These are phyloP conservation scores for Drosophila bocqueti DNA, from an alignment of 1,140 invertebrate species.

Conservation along the genomic window DNA sequence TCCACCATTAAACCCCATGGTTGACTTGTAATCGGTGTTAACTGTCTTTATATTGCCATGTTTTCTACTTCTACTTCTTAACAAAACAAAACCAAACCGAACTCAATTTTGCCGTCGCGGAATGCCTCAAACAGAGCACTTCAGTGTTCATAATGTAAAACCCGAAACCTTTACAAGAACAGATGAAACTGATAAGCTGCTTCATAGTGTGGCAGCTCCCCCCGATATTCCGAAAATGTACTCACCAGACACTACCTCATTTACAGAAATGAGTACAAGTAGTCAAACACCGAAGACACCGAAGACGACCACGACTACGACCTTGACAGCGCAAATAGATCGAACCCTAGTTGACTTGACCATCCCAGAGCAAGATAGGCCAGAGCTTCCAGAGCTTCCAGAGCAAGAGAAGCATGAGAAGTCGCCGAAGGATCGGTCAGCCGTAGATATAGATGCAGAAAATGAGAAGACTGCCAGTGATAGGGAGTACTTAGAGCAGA, in stretches of 20 bases:
- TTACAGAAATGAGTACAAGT: conserved; percentile 85
- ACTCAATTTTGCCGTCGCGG: conserved; percentile 49
- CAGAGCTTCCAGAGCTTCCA: conserved; percentile 6
- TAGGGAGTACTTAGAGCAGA: conserved; percentile 76
- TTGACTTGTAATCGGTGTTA: conserved; percentile 74
- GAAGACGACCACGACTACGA: conserved; percentile 46
- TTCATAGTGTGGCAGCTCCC: conserved; percentile 74
- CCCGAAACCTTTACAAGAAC: conserved; percentile 75
- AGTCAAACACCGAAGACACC: conserved; percentile 72
- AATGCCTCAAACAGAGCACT: conserved; percentile 83
- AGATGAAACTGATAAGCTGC: conserved; percentile 84
- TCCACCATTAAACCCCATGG: conserved; percentile 49
- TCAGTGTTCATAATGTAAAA: conserved; percentile 85
- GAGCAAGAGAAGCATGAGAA: background rate
- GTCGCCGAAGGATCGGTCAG: conserved; percentile 18
- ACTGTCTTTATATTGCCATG: conserved; percentile 78
- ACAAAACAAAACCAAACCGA: conserved; percentile 12
- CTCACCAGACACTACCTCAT: conserved; percentile 85
- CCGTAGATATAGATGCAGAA: conserved; percentile 25
- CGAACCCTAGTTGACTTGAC: conserved; percentile 67
- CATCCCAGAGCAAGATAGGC: conserved; percentile 8
- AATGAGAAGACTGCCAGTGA: conserved; percentile 50
- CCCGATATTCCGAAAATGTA: conserved; percentile 49
- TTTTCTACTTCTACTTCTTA: conserved; percentile 50
- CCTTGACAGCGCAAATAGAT: conserved; percentile 59